Evolutionary conservation across 2,797 vertebrate genomes (phyloP).

Genomic region (Notamacropus eugenii): DNA sequence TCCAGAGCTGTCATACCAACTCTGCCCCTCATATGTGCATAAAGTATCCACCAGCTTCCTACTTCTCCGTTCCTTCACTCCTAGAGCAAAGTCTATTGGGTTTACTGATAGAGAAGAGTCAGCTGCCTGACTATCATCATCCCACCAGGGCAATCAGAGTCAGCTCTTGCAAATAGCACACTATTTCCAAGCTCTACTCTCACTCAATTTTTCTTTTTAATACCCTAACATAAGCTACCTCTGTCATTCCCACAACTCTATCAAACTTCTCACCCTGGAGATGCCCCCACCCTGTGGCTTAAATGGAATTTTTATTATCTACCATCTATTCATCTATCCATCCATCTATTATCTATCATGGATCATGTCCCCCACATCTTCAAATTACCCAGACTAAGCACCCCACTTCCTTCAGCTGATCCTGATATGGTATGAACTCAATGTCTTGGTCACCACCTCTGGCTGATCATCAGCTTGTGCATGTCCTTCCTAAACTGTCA

Average conservation of each 20-base stretch:
- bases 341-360: neutral
- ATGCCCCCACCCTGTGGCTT: neutral
- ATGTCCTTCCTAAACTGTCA: neutral
- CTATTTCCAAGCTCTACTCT: neutral
- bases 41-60: neutral
- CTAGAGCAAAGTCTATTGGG: neutral
- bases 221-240: neutral
- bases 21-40: neutral
- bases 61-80: neutral
- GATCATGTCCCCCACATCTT: neutral
- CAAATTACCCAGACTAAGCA: neutral
- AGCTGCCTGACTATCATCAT: neutral
- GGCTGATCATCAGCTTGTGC: neutral
- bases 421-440: neutral
- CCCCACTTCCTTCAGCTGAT: neutral
- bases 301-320: neutral
- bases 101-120: neutral
- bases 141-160: neutral
- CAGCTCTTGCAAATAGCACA: neutral
- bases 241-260: neutral
- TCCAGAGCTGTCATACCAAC: neutral
- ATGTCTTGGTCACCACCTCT: neutral
- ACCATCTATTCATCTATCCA: too few relatives aligned
- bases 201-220: neutral
- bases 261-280: neutral